Base-by-base conservation (phyloP, 2,113 vertebrate species). In the Labrus mixtus region DNA sequence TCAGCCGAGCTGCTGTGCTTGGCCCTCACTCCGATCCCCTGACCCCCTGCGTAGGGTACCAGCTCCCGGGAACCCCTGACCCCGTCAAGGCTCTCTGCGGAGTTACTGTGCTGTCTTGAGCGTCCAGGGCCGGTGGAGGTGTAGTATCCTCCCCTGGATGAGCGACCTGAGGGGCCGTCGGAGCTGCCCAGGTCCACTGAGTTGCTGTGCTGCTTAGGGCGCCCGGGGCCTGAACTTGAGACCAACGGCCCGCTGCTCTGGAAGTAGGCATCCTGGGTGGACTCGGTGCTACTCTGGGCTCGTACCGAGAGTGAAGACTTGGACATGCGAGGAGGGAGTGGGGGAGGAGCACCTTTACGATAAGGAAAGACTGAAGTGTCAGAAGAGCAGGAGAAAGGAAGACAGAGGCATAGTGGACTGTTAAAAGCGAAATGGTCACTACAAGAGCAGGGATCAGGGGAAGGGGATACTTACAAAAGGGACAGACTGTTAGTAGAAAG, bases 201-300 rank as follows among this genome's bases (percentile, higher is more conserved):
- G 92, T 97, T 97, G 93, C 97, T 98, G 90, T 97, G 97, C 65
- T 79, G 95, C 87, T 95, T 96, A 89, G 95, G 89, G 82, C 94
- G 95, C 22, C 94, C 92, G 0, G 91, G 76, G 83, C 92, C 81
- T 12, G 95, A 53, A 79, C 75, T 82, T 3, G 87, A 72, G 4
- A 17, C 90, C 8, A 72, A 91, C 93, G 94, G 97, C 90, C 55
- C 94, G 3, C 78, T 95, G 93, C 39, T 92, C 73, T 94, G 94
- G 86, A 96, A 93, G 95, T 97, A 99, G 78, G 94, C 95, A 64
- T 99, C 97, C 10, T 98, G 98, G 82, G 97, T 96, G 67, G 98
- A 99, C 90, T 99, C 97, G 0, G 97, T 98, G 94, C 97, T 99
- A 95, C 98, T 99, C 94, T 99, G 98, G 43, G 97, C 96, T 33